Evolutionary conservation across 2,888 invertebrate genomes (phyloP).

Genomic region (Nemotelus nigrinus): DNA sequence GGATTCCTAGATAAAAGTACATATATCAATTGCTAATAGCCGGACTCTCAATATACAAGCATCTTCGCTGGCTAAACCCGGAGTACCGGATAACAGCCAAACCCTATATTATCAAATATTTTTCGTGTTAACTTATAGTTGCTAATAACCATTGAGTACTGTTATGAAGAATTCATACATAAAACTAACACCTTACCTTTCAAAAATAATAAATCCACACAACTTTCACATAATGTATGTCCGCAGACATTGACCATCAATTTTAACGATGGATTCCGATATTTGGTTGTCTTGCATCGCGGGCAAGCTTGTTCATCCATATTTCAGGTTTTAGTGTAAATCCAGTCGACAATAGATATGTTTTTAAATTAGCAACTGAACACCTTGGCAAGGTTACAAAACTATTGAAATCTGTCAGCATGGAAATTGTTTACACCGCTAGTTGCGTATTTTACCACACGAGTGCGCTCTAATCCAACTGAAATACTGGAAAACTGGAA

Average conservation of each 20-base stretch:
- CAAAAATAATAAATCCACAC: conserved; percentile 94
- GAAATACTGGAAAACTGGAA: conserved; percentile 11
- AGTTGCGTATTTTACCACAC: conserved; percentile 37
- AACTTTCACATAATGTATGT: conserved; percentile 96
- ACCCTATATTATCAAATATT: no score
- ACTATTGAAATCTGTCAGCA: neutral
- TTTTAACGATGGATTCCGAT: conserved; percentile 94
- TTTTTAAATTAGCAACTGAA: neutral
- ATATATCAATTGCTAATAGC: no score
- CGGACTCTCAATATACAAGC: no score
- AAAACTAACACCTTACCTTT: conserved; percentile 73
- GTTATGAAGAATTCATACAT: no score
- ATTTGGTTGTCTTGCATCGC: conserved; percentile 96
- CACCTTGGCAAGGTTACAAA: neutral
- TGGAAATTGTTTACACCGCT: conserved; percentile 23
- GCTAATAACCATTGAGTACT: no score
- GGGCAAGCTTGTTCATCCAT: conserved; percentile 73
- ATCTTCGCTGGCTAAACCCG: no score
- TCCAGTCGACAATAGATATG: neutral
- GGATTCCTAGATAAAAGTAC: no score
- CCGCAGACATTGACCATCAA: conserved; percentile 99
- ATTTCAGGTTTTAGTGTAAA: conserved; percentile 1
- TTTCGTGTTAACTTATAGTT: no score
- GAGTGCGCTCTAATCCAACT: neutral
- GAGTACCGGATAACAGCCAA: no score